These are phyloP conservation scores for Lutjanus erythropterus DNA, from an alignment of 2,113 vertebrate genomes.

Conservation along the genomic window DNA sequence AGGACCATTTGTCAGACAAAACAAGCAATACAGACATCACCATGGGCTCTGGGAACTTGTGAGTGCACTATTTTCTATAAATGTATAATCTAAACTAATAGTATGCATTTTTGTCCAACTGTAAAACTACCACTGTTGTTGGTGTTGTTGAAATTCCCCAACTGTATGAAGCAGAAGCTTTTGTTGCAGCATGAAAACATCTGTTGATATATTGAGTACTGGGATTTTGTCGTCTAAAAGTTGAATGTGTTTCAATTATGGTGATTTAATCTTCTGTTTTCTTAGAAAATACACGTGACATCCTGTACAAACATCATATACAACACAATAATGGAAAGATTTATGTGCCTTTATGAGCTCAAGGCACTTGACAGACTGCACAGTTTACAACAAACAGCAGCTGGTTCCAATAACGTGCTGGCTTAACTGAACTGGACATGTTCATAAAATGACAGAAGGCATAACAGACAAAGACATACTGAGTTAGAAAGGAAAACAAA, in stretches of 20 bases:
- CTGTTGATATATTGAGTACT: neutral
- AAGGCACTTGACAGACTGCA: neutral
- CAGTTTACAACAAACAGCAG: constrained; percentile 38
- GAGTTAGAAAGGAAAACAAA: neutral
- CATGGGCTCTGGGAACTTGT: neutral
- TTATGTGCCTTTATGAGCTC: constrained; percentile 20
- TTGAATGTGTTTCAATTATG: constrained; percentile 11
- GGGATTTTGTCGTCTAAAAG: neutral
- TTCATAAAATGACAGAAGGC: constrained; percentile 39
- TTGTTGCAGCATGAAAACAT: constrained; percentile 7
- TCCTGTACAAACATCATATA: constrained; percentile 22
- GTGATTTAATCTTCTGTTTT: constrained; percentile 26
- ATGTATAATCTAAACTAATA: neutral
- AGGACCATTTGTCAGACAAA: neutral
- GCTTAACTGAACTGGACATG: constrained; percentile 47
- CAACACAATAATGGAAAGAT: constrained; percentile 27
- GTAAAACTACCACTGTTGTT: neutral
- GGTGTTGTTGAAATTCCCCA: too few species aligned
- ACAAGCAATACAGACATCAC: neutral
- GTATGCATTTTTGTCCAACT: neutral
- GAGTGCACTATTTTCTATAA: neutral
- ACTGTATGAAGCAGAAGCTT: neutral
- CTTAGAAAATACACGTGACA: constrained; percentile 14
- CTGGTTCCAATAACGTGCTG: constrained; percentile 43
- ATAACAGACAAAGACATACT: constrained; percentile 3